A percentile compares a stretch with the other conserved stretches of the same genome.
Conservation (phyloP, 1,140 invertebrate genomes). For the Chelonus insularis region DNA sequence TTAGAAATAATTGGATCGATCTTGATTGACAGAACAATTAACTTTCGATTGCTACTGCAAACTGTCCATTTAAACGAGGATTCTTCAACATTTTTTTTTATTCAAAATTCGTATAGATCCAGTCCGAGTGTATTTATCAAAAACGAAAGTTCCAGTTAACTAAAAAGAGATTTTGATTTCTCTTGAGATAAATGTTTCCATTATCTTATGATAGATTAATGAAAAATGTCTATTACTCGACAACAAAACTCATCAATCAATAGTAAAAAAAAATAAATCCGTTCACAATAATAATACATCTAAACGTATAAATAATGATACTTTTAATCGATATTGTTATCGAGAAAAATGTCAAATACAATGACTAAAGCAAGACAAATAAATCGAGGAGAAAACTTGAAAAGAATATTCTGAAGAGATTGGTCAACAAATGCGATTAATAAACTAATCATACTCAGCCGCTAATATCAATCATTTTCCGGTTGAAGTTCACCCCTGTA, state of each 20-base stretch:
- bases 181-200: too few species aligned
- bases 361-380: not conserved
- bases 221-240: too few species aligned
- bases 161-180: too few species aligned
- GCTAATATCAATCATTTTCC: constrained; percentile 51
- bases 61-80: not conserved
- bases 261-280: too few species aligned
- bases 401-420: constrained; percentile 6
- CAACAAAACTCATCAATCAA: too few species aligned
- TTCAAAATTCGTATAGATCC: too few species aligned
- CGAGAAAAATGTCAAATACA: not conserved
- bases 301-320: not conserved
- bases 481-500: constrained; percentile 41
- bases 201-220: too few species aligned
- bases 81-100: too few species aligned
- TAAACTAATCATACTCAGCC: constrained; percentile 52
- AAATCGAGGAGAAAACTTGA: constrained; percentile 10
- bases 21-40: constrained; percentile 4
- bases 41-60: not conserved
- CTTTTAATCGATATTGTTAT: constrained; percentile 1
- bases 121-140: too few species aligned
- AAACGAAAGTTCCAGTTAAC: not conserved
- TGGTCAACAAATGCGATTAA: constrained; percentile 52
- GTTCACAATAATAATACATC: too few species aligned
- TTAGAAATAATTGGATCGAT: not conserved